Base-by-base conservation (phyloP, 2,113 vertebrate genomes). In the Panthera uncia region DNA sequence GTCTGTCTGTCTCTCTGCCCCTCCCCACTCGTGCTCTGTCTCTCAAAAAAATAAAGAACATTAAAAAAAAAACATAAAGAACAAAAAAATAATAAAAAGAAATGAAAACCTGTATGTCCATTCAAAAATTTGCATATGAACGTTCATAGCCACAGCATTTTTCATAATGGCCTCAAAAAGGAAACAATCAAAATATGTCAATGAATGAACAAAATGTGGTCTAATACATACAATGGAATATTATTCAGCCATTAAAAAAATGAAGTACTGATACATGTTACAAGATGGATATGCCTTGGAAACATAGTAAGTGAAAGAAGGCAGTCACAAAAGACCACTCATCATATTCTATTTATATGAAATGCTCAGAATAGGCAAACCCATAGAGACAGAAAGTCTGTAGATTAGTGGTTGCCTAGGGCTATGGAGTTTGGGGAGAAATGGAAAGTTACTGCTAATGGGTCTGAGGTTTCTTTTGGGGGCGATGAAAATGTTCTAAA, bases 101-200 rank as follows among this genome's bases (percentile, higher is more conserved):
- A 89, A 92, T 65, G 74, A 63, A 92, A 82, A 80, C 73, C 45
- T 45, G 50, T 63, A 87, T 6, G 41, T 63, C 27, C 23, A 31
- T 82, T n/a, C 15, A 87, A 82, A 96, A 88, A 63, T 52, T 63
- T 88, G 41, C 76, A 92, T 14, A 91, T 52, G 18, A 94, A 94
- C 11, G 5, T 87, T 91, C 74, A 81, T 14, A 73, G 73, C 41
- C 74, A 16, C 21, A 74, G 88, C 57, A 87, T 66, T 87, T 89
- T 89, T 84, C 27, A 48, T 61, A 93, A 93, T 33, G 69, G 38
- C 13, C 29, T 41, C 61, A 23, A 93, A 79, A 50, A 82, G 55
- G 48, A 85, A 73, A 78, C 14, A 83, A 83, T 36, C 3, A 10
- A 96, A 79, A 52, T 69, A 80, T 78, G 21, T 69, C 79, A 78